phyloP scores from a whole-genome alignment of 2,888 invertebrate genomes.

The Cryptus viduatorius region DNA sequence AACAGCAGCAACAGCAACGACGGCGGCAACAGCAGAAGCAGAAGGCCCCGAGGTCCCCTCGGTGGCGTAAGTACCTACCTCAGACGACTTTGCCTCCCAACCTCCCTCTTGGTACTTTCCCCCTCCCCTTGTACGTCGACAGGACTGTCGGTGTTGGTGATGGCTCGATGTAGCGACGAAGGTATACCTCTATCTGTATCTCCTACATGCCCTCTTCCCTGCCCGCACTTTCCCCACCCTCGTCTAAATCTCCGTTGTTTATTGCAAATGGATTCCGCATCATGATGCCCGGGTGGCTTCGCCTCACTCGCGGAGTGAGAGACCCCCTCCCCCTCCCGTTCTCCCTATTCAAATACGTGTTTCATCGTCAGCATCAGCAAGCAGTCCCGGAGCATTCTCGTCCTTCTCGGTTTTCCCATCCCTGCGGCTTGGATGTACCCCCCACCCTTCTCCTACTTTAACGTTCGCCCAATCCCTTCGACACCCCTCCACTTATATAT shows the following conservation, averaged over 20 bases:
- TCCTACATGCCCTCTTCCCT: slow-evolving; percentile 52
- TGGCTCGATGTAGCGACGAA: slow-evolving; percentile 30
- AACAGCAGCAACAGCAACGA: slow-evolving; percentile 57
- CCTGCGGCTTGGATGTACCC: slow-evolving; percentile 42
- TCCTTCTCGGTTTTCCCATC: slow-evolving; percentile 56
- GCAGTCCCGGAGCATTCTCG: slow-evolving; percentile 49
- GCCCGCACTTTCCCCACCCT: slow-evolving; percentile 65
- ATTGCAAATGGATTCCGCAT: slow-evolving; percentile 85
- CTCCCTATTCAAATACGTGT: slow-evolving; percentile 80
- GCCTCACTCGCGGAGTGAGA: slow-evolving; percentile 52
- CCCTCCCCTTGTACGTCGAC: slow-evolving; percentile 58
- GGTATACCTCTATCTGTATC: slow-evolving; percentile 51
- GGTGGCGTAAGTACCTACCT: slow-evolving; percentile 81
- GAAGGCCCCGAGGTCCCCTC: slow-evolving; percentile 80
- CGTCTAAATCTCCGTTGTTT: slow-evolving; percentile 84
- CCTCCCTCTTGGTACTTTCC: slow-evolving; percentile 57
- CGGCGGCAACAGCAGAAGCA: slow-evolving; percentile 47
- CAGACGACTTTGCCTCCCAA: slow-evolving; percentile 76
- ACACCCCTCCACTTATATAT: not conserved
- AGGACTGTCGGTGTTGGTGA: slow-evolving; percentile 28
- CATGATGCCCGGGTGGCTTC: slow-evolving; percentile 80
- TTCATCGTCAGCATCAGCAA: slow-evolving; percentile 75
- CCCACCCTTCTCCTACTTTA: slow-evolving; percentile 3
- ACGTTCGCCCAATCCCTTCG: slow-evolving; percentile 24
- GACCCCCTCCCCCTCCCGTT: not conserved